A percentile compares a stretch with the other conserved stretches of the same genome.
Evolutionary conservation across 2,888 invertebrate genomes (phyloP).

Genomic region (Lucinisca nassula): DNA sequence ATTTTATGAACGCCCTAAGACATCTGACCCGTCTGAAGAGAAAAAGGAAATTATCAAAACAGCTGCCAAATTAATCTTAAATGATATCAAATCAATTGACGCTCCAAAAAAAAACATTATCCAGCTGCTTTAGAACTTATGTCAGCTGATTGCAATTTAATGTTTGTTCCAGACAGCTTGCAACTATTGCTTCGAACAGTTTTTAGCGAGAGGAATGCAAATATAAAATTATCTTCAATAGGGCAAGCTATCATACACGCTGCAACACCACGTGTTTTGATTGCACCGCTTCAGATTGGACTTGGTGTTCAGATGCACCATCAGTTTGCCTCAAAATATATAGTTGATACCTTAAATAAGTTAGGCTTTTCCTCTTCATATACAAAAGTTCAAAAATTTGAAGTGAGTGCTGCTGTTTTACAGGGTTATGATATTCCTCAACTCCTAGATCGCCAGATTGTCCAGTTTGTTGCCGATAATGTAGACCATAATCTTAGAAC

Average conservation of each 20-base stretch:
- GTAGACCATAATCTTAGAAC: constrained; percentile 76
- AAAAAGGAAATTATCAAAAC: background rate
- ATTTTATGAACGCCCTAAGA: background rate
- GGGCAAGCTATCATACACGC: constrained; percentile 72
- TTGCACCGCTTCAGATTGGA: constrained; percentile 67
- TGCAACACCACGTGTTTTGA: constrained; percentile 44
- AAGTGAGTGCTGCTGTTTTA: constrained; percentile 64
- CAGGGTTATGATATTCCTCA: constrained; percentile 38
- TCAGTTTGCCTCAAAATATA: constrained; percentile 58
- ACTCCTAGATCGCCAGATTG: constrained; percentile 21
- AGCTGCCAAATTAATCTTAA: background rate
- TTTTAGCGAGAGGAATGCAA: background rate
- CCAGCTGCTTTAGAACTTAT: background rate
- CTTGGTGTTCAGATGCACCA: constrained; percentile 65
- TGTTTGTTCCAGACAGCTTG: background rate
- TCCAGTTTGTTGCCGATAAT: constrained; percentile 77
- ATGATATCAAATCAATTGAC: background rate
- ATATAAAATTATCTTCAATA: constrained; percentile 54
- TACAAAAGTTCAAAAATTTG: constrained; percentile 65
- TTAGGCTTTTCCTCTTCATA: constrained; percentile 69
- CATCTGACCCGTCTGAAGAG: background rate
- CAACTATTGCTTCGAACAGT: background rate
- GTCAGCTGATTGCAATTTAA: background rate
- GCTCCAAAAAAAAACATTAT: too few relatives aligned
- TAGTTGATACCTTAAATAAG: constrained; percentile 66